Evolutionary conservation across 2,888 invertebrate species (phyloP).

Genomic region (Chouioia cunea): DNA sequence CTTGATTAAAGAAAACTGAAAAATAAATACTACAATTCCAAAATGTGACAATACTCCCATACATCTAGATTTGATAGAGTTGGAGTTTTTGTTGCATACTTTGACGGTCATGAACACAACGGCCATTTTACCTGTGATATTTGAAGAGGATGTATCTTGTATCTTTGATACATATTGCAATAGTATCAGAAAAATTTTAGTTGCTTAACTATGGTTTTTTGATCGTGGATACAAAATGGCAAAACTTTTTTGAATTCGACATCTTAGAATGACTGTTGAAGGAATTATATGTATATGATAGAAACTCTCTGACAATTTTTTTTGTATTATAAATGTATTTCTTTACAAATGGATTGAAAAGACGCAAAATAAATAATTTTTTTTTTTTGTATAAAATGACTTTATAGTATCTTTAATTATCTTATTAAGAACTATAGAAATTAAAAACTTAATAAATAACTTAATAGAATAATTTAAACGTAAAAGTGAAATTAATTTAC

Average conservation of each 20-base stretch:
- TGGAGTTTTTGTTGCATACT: conserved; percentile 51
- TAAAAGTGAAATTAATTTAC: conserved; percentile 37
- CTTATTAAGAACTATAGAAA: conserved; percentile 31
- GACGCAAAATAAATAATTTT: conserved; percentile 52
- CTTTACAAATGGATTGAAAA: conserved; percentile 53
- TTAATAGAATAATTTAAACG: conserved; percentile 35
- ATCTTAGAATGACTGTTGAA: conserved; percentile 46
- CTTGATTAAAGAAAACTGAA: conserved; percentile 71
- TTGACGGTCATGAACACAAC: conserved; percentile 55
- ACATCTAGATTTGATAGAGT: conserved; percentile 58
- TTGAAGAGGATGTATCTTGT: conserved; percentile 52
- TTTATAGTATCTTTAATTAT: conserved; percentile 33
- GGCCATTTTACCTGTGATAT: conserved; percentile 66
- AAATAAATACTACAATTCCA: conserved; percentile 38
- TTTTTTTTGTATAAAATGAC: conserved; percentile 49
- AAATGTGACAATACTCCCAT: conserved; percentile 50
- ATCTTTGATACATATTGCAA: conserved; percentile 46
- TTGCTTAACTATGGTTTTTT: conserved; percentile 36
- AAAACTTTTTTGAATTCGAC: conserved; percentile 40
- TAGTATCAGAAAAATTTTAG: conserved; percentile 48
- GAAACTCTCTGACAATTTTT: conserved; percentile 53
- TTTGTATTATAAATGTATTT: conserved; percentile 63
- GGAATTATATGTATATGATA: conserved; percentile 43
- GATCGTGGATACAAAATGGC: conserved; percentile 43
- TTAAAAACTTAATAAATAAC: conserved; percentile 44